phyloP scores from a whole-genome alignment of 2,113 vertebrate species.

The Ivindomyrus marchei region DNA sequence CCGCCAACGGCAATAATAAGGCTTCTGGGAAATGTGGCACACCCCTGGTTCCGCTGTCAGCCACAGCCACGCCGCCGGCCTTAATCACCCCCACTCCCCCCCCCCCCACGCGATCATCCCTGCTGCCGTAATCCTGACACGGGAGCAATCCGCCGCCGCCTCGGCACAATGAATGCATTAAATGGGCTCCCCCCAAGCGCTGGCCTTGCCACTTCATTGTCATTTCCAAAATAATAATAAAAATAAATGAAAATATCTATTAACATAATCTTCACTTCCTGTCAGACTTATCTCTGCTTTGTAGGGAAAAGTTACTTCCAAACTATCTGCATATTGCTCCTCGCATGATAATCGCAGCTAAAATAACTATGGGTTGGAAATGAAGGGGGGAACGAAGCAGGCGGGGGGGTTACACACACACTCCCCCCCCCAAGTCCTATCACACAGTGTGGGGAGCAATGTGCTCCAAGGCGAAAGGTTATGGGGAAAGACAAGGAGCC shows the following conservation, averaged over 20 bases:
- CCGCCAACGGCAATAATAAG: neutral
- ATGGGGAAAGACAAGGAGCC: constrained; percentile 4
- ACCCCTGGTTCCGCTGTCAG: constrained; percentile 20
- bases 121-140: constrained; percentile 25
- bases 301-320: constrained; percentile 22
- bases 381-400: neutral
- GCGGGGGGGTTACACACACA: neutral
- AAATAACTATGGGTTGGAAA: constrained; percentile 7
- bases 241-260: constrained; percentile 29
- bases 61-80: constrained; percentile 9
- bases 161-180: constrained; percentile 24
- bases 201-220: constrained; percentile 26
- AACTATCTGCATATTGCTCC: constrained; percentile 17
- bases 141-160: constrained; percentile 16
- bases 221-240: constrained; percentile 21
- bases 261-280: constrained; percentile 30
- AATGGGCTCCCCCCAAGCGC: constrained; percentile 1
- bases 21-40: neutral
- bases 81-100: constrained; percentile 13
- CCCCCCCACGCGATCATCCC: constrained; percentile 14
- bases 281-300: constrained; percentile 25
- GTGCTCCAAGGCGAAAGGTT: constrained; percentile 12
- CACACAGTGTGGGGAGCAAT: neutral
- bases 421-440: neutral
- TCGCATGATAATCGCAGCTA: constrained; percentile 18